Base-by-base conservation (phyloP, 2,797 vertebrate genomes). In the Gobio occitaniae region DNA sequence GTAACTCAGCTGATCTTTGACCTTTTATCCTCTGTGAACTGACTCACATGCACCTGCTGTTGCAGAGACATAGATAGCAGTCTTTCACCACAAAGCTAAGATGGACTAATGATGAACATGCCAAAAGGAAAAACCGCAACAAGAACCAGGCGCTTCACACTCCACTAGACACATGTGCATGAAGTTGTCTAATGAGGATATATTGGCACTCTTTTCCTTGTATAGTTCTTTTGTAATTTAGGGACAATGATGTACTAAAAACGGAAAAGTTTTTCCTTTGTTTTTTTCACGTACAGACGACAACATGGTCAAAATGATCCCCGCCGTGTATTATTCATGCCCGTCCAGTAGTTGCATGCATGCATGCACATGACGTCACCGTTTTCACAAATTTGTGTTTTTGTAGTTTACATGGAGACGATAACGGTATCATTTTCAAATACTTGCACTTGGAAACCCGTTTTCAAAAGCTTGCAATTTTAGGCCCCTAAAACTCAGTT, bases 11-110 rank as follows among this genome's bases (percentile, higher is more conserved):
- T 65, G 80, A 80, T 17, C 17, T 80, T 47, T 78, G 77, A 82
- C 36, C 38, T 71, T 38, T 36, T 70, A 38, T 2, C 38, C 63
- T 54, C 44, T 48, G 54, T 65, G 16, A 47, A 75, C 38, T 82
- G 76, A 90, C 72, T 88, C 82, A 88, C 25, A 29, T 71, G 15
- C 87, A 88, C 83, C 87, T 88, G 87, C 72, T 48, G 12, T 83
- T 69, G 54, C 16, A 80, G n/a, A 69, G 9, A 78, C 59, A 75
- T n/a, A 81, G 44, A 74, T 44, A 41, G 6, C 50, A 17, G 10
- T 17, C 44, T 21, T 61, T 78, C 38, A 61, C 17, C 36, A 59
- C 41, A 74, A 66, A 25, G 25, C 68, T 56, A 25, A 70, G 2
- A 38, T 44, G 17, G 10, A 7, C 76, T 16, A 15, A 15, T 19